These are phyloP conservation scores for Acronicta aceris DNA, from an alignment of 2,888 invertebrate species.

Conservation along the genomic window DNA sequence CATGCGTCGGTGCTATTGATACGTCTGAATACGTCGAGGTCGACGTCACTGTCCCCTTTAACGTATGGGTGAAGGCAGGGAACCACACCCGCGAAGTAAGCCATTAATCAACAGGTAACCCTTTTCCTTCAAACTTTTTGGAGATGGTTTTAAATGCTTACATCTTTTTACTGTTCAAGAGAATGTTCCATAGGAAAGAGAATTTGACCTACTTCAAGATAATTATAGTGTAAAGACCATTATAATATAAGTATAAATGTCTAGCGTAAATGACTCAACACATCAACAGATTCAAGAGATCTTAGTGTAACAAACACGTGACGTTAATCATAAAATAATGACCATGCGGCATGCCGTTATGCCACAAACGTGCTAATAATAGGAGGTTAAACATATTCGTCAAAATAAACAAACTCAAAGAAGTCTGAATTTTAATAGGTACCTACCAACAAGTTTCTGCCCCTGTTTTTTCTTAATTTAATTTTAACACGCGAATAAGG, in stretches of 20 bases:
- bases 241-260: constrained; percentile 25
- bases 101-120: constrained; percentile 30
- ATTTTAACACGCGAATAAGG: no score
- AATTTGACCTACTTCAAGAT: background rate
- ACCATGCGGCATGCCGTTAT: constrained; percentile 6
- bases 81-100: constrained; percentile 35
- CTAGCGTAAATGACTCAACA: constrained; percentile 18
- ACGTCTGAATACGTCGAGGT: constrained; percentile 75
- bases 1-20: constrained; percentile 80
- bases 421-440: background rate
- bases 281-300: constrained; percentile 3
- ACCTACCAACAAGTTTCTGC: constrained; percentile 11
- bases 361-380: constrained; percentile 1
- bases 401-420: constrained; percentile 14
- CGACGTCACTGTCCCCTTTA: constrained; percentile 81
- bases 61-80: constrained; percentile 67
- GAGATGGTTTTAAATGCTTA: background rate
- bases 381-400: constrained; percentile 21
- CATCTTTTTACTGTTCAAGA: background rate
- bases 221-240: constrained; percentile 16
- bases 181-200: background rate
- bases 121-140: constrained; percentile 16
- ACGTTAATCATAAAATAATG: constrained; percentile 15
- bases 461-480: constrained; percentile 3
- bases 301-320: constrained; percentile 14